Evolutionary conservation across 2,888 invertebrate genomes (phyloP).

Genomic region (Notocelia uddmanniana): DNA sequence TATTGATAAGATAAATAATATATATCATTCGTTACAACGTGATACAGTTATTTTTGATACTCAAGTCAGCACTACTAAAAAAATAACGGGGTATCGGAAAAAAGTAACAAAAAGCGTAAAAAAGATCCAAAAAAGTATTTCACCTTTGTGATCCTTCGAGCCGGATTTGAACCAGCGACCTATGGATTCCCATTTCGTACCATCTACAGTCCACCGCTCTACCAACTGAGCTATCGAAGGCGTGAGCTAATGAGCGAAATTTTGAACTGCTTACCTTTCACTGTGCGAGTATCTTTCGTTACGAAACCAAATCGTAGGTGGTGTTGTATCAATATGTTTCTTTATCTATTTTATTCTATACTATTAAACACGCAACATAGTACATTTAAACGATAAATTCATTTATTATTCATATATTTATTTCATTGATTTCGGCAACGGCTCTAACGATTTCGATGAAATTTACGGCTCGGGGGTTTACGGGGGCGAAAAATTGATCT

Average conservation of each 20-base stretch:
- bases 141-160: conserved; percentile 75
- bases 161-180: conserved; percentile 87
- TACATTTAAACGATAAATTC: too few relatives aligned
- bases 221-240: conserved; percentile 87
- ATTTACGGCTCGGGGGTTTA: too few relatives aligned
- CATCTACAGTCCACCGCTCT: conserved; percentile 85
- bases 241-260: conserved; percentile 34
- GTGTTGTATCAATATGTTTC: background rate
- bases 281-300: background rate
- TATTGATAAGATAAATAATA: background rate
- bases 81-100: background rate
- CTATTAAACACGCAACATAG: too few relatives aligned
- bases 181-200: conserved; percentile 70
- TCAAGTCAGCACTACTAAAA: background rate
- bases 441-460: too few relatives aligned
- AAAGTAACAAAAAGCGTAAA: background rate
- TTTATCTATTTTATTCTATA: background rate
- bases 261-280: conserved; percentile 32
- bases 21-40: background rate
- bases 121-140: conserved; percentile 25
- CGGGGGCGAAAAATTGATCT: too few relatives aligned
- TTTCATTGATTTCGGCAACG: too few relatives aligned
- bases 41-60: background rate
- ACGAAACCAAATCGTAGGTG: background rate
- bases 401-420: too few relatives aligned